Conservation (phyloP, 2,113 vertebrate genomes). For the Pygoscelis adeliae region DNA sequence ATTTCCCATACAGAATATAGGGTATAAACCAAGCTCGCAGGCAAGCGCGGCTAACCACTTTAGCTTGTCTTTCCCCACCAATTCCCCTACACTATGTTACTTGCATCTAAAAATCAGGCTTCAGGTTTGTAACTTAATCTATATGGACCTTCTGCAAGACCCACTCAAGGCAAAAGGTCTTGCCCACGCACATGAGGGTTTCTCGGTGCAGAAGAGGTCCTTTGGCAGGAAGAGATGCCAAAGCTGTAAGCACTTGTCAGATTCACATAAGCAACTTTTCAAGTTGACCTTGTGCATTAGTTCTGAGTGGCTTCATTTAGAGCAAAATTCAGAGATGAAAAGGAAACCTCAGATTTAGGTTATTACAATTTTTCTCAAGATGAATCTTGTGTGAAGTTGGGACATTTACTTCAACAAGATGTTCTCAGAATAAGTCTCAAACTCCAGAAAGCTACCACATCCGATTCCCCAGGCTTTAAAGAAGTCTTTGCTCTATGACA, state of each 20-base stretch:
- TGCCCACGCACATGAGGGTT: background rate
- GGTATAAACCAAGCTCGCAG: background rate
- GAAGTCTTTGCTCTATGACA: background rate
- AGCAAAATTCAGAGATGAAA: background rate
- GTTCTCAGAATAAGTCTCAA: background rate
- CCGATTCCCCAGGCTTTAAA: background rate
- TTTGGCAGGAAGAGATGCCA: background rate
- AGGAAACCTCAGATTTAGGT: background rate
- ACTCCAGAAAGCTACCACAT: background rate
- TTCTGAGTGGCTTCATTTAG: background rate
- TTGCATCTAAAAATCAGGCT: slow-evolving; percentile 3
- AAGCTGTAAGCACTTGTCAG: background rate
- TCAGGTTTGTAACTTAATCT: background rate
- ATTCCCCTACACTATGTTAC: background rate
- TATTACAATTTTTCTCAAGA: background rate
- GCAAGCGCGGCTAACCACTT: background rate
- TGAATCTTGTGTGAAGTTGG: background rate
- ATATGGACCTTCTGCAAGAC: background rate
- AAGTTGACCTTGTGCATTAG: background rate
- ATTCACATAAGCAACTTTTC: background rate
- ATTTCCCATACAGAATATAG: background rate
- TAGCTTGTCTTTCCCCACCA: background rate
- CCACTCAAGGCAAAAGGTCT: background rate
- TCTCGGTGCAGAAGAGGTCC: background rate
- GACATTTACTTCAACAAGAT: background rate